Conservation (phyloP, 2,888 invertebrate genomes). For the Drosophila barbarae region DNA sequence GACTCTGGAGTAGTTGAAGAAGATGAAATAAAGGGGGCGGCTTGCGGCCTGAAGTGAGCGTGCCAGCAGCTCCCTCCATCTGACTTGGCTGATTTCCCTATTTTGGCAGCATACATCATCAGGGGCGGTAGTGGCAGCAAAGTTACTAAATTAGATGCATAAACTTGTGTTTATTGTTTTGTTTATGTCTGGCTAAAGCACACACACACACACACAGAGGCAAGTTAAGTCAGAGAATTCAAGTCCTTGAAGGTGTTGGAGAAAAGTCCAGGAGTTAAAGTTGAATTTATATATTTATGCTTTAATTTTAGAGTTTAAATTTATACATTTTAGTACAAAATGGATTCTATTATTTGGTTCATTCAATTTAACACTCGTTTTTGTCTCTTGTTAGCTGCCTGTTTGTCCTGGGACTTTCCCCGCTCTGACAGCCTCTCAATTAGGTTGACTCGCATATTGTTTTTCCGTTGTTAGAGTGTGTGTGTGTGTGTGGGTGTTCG, state of each 20-base stretch:
- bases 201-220: background rate
- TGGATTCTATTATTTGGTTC: background rate
- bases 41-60: background rate
- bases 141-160: constrained; percentile 57
- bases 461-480: constrained; percentile 18
- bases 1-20: background rate
- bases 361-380: background rate
- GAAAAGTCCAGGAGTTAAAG: background rate
- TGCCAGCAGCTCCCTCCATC: too few species aligned
- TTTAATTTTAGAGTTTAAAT: background rate
- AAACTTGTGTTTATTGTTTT: constrained; percentile 58
- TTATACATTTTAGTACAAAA: background rate
- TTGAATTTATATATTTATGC: background rate
- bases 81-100: constrained; percentile 28
- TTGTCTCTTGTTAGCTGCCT: background rate
- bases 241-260: background rate
- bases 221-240: background rate
- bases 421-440: constrained; percentile 20
- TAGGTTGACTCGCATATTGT: constrained; percentile 18
- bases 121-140: constrained; percentile 12
- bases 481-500: background rate
- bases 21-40: constrained; percentile 1
- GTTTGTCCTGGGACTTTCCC: background rate
- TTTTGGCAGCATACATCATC: constrained; percentile 40
- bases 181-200: constrained; percentile 51